Percentiles rank a stretch among this genome's conserved stretches.
These are phyloP conservation scores for Elachura formosa DNA, from an alignment of 2,113 vertebrate species.

Conservation along the genomic window DNA sequence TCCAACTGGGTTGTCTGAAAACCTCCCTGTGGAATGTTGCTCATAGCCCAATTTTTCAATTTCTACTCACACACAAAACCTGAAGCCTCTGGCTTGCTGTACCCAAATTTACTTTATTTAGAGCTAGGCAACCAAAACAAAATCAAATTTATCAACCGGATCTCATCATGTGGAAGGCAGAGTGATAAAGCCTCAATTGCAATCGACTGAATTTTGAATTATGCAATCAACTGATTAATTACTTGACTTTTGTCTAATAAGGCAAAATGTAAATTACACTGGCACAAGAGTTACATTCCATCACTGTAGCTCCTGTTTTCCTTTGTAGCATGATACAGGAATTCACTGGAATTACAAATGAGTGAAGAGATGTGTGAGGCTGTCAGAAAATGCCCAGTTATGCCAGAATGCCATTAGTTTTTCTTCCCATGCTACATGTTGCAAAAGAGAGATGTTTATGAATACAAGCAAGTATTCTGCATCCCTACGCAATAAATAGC, in stretches of 20 bases:
- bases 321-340: neutral
- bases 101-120: neutral
- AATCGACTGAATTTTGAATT: slow-evolving; percentile 23
- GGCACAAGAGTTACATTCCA: neutral
- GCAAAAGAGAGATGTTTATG: neutral
- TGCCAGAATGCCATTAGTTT: neutral
- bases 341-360: neutral
- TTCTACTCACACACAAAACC: neutral
- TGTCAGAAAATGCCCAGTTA: neutral
- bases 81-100: neutral
- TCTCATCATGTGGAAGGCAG: slow-evolving; percentile 28
- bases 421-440: neutral
- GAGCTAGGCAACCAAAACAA: neutral
- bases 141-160: slow-evolving; percentile 2
- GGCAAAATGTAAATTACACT: slow-evolving; percentile 25
- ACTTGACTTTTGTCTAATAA: slow-evolving; percentile 62
- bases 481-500: neutral
- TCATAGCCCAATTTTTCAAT: neutral
- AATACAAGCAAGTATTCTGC: neutral
- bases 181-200: slow-evolving; percentile 9
- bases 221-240: slow-evolving; percentile 62
- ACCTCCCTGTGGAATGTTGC: neutral
- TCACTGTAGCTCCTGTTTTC: neutral
- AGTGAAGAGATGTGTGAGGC: neutral
- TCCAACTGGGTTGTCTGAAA: neutral